Conservation (phyloP, 2,797 vertebrate genomes). For the Percopsis omiscomaycus region DNA sequence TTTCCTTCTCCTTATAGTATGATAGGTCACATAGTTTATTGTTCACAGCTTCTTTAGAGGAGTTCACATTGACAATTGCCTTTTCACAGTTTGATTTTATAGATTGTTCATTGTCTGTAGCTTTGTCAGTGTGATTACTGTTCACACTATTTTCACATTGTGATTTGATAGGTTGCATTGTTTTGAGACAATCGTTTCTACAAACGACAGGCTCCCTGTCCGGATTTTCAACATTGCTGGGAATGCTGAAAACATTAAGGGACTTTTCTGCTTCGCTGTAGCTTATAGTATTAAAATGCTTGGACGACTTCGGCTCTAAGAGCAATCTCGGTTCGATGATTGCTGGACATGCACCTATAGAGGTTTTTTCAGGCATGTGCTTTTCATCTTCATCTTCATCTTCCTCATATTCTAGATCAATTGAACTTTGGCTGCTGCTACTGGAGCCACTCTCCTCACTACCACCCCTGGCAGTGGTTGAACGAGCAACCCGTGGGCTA, state of each 20-base stretch:
- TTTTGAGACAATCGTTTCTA: conserved; percentile 4
- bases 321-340: conserved; percentile 1
- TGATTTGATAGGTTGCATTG: conserved; percentile 3
- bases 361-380: background rate
- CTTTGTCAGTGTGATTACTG: conserved; percentile 1
- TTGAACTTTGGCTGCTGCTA: conserved; percentile 67
- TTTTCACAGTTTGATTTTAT: conserved; percentile 16
- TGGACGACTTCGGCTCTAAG: conserved; percentile 5
- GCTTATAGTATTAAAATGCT: conserved; percentile 11
- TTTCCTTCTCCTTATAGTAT: conserved; percentile 16
- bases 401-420: conserved; percentile 59
- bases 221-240: conserved; percentile 14
- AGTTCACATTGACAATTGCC: background rate
- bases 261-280: background rate
- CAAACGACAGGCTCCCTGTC: conserved; percentile 8
- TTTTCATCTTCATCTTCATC: conserved; percentile 19
- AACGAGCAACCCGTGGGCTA: conserved; percentile 16
- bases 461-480: conserved; percentile 38
- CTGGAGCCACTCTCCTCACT: conserved; percentile 71
- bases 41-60: conserved; percentile 12
- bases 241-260: conserved; percentile 27
- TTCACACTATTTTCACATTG: conserved; percentile 16
- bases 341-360: conserved; percentile 11
- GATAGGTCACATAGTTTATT: conserved; percentile 27
- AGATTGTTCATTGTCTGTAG: conserved; percentile 4